phyloP scores from a whole-genome alignment of 2,888 invertebrate genomes.

The Neria commutata region DNA sequence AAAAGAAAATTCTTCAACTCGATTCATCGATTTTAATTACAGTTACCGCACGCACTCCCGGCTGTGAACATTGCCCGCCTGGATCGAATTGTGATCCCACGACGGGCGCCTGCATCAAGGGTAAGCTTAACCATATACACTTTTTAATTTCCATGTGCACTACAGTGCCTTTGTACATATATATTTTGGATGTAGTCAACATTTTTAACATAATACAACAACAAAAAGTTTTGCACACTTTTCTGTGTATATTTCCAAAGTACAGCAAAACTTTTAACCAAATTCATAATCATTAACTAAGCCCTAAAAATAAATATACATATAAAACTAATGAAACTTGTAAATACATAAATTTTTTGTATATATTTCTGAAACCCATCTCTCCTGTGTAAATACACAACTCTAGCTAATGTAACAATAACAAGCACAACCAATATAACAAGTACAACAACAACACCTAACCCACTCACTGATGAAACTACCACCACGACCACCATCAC shows the following conservation, averaged over 20 bases:
- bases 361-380: constrained; percentile 47
- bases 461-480: constrained; percentile 19
- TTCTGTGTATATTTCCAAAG: neutral
- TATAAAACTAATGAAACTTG: constrained; percentile 14
- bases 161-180: neutral
- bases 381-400: constrained; percentile 57
- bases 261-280: neutral
- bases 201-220: constrained; percentile 6
- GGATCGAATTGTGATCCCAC: constrained; percentile 79
- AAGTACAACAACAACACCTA: constrained; percentile 27
- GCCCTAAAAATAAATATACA: neutral
- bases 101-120: constrained; percentile 83
- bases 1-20: neutral
- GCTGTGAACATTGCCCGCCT: constrained; percentile 79
- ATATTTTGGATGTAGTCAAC: neutral
- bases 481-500: constrained; percentile 12
- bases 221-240: neutral
- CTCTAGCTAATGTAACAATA: constrained; percentile 60
- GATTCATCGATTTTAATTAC: constrained; percentile 9
- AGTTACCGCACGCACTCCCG: constrained; percentile 59
- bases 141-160: neutral
- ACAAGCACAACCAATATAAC: constrained; percentile 53
- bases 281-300: neutral
- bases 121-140: constrained; percentile 64
- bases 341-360: constrained; percentile 43